Evolutionary conservation across 2,888 invertebrate genomes (phyloP).

Genomic region (Perithous albicinctus): DNA sequence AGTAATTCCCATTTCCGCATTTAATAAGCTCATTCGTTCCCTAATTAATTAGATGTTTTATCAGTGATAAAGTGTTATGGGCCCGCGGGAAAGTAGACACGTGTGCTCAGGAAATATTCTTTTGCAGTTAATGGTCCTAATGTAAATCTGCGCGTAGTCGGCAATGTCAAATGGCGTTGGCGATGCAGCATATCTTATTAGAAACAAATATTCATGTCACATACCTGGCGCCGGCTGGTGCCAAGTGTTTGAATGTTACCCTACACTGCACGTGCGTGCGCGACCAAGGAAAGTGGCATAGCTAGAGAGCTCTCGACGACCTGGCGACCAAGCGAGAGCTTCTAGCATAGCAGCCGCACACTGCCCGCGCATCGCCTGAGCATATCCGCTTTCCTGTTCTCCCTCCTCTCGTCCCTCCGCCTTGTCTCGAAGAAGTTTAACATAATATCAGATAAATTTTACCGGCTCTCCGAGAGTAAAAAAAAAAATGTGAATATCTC

Average conservation of each 20-base stretch:
- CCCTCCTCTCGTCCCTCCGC: conserved; percentile 10
- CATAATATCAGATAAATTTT: conserved; percentile 81
- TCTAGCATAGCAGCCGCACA: conserved; percentile 12
- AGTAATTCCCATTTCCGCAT: too few relatives aligned
- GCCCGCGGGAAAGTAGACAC: not conserved
- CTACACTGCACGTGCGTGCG: conserved; percentile 82
- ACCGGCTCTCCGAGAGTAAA: conserved; percentile 54
- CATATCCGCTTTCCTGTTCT: conserved; percentile 66
- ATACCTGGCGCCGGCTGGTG: conserved; percentile 84
- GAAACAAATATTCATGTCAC: conserved; percentile 85
- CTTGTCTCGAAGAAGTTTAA: conserved; percentile 79
- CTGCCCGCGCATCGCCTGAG: conserved; percentile 22
- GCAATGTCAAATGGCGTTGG: conserved; percentile 79
- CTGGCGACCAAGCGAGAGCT: conserved; percentile 44
- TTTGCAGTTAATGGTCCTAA: conserved; percentile 75
- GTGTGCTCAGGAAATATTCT: conserved; percentile 35
- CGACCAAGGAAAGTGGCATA: conserved; percentile 53
- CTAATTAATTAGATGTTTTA: conserved; percentile 4
- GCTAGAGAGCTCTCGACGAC: conserved; percentile 43
- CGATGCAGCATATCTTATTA: conserved; percentile 84
- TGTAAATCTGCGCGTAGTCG: conserved; percentile 71
- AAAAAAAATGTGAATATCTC: conserved; percentile 48
- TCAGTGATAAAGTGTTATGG: not conserved
- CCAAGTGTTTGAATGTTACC: conserved; percentile 85
- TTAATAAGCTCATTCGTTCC: not conserved